Conservation (phyloP, 2,888 invertebrate genomes). For the Synanthedon formicaeformis region DNA sequence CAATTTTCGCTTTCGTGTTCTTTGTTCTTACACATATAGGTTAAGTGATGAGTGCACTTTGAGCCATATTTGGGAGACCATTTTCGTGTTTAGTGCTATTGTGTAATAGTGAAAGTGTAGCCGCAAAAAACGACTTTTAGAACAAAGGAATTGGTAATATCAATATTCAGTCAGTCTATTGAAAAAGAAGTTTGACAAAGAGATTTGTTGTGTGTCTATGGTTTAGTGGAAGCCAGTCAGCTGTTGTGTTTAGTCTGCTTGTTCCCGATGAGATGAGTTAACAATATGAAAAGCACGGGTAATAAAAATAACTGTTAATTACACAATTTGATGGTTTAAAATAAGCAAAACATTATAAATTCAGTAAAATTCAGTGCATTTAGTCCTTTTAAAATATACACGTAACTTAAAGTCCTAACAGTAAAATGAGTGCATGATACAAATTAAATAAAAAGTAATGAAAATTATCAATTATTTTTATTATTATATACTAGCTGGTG, state of each 20-base stretch:
- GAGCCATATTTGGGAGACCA: not conserved
- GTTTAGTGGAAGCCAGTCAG: not conserved
- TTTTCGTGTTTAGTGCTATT: conserved; percentile 10
- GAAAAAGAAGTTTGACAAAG: not conserved
- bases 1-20: conserved; percentile 7
- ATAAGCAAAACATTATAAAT: no score
- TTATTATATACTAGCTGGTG: no score
- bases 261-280: no score
- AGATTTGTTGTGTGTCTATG: not conserved
- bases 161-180: not conserved
- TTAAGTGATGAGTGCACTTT: conserved; percentile 3
- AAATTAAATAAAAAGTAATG: no score
- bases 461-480: no score
- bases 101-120: conserved; percentile 35
- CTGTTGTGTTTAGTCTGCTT: not conserved
- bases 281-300: no score
- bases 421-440: no score
- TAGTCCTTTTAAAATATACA: no score
- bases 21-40: conserved; percentile 24
- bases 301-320: no score
- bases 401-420: no score
- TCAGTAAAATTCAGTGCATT: no score
- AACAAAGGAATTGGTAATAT: conserved; percentile 21
- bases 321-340: no score
- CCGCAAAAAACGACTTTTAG: conserved; percentile 9